phyloP scores from a whole-genome alignment of 2,113 vertebrate species.

The Elanoides forficatus region DNA sequence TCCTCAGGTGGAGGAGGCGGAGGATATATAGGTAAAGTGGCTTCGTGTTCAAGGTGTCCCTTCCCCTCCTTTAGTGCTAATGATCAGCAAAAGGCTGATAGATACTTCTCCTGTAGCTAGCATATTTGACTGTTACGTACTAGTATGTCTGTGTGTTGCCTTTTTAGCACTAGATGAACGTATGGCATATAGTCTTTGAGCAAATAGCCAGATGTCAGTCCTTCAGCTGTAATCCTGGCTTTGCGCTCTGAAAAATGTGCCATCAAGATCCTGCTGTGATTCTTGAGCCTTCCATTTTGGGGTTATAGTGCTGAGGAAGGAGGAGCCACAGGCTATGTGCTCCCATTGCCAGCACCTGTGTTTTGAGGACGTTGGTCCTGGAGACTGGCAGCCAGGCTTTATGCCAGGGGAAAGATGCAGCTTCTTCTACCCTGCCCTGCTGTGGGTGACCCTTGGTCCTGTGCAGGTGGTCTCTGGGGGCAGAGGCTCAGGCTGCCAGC shows the following conservation, averaged over 20 bases:
- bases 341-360: not conserved
- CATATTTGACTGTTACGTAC: conserved; percentile 50
- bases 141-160: conserved; percentile 55
- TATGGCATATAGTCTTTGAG: not conserved
- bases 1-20: conserved; percentile 94
- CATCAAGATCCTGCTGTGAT: conserved; percentile 12
- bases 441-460: not conserved
- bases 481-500: conserved; percentile 23
- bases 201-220: conserved; percentile 32
- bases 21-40: conserved; percentile 95
- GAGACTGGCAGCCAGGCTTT: not conserved
- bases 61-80: conserved; percentile 69
- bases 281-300: not conserved
- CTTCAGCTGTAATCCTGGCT: conserved; percentile 36
- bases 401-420: rapidly evolving
- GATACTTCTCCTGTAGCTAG: conserved; percentile 41
- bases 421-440: not conserved
- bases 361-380: not conserved
- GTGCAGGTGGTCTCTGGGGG: not conserved
- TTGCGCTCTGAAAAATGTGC: not conserved
- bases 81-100: conserved; percentile 52
- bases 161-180: conserved; percentile 5
- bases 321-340: not conserved
- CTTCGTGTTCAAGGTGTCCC: conserved; percentile 81
- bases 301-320: not conserved